Conservation (phyloP, 2,888 invertebrate species). For the Sclerodermus sp. region DNA sequence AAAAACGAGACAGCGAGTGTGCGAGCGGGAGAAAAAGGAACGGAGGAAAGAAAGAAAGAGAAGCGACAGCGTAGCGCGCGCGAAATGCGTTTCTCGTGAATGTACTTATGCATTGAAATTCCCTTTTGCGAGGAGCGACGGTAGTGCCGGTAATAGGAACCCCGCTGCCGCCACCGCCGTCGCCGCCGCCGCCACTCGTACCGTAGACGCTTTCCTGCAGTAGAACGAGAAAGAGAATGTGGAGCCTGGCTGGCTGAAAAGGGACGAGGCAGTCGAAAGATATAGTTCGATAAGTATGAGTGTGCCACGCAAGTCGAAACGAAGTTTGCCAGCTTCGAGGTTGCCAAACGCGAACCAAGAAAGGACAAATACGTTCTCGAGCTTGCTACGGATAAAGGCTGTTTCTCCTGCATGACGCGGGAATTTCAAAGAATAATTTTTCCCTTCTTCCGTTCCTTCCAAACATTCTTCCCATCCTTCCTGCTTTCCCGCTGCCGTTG, state of each 20-base stretch:
- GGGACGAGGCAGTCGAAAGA: conserved; percentile 12
- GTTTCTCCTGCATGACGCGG: conserved; percentile 20
- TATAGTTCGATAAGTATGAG: conserved; percentile 32
- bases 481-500: too few relatives aligned
- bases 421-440: conserved; percentile 21
- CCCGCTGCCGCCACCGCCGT: background rate
- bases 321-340: background rate
- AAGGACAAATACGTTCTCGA: background rate
- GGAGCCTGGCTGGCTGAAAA: conserved; percentile 4
- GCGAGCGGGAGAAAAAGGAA: background rate
- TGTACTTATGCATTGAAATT: conserved; percentile 32
- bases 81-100: conserved; percentile 19
- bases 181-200: conserved; percentile 11
- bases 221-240: conserved; percentile 4
- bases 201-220: conserved; percentile 7
- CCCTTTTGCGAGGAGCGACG: conserved; percentile 14
- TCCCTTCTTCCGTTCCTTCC: background rate
- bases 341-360: background rate
- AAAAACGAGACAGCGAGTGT: conserved; percentile 3
- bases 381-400: conserved; percentile 27
- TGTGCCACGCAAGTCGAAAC: background rate
- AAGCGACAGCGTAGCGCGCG: conserved; percentile 14
- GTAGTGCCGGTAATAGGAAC: conserved; percentile 16
- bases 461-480: too few relatives aligned
- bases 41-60: background rate